Conservation (phyloP, 2,888 invertebrate species). For the Zhengitettix transpicula region DNA sequence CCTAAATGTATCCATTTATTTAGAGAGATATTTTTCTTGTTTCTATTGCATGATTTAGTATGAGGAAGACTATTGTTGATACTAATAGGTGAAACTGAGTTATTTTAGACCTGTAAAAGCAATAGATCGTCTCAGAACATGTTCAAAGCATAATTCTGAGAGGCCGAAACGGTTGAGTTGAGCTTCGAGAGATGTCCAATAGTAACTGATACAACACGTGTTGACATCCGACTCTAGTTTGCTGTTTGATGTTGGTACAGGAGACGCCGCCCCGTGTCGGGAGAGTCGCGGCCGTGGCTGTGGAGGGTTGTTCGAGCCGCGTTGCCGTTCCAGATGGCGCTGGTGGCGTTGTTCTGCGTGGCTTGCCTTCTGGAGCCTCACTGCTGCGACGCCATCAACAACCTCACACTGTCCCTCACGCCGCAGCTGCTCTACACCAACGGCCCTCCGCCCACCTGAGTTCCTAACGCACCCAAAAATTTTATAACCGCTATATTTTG, state of each 20-base stretch:
- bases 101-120: too few species aligned
- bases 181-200: too few species aligned
- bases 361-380: conserved; percentile 58
- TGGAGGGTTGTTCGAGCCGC: conserved; percentile 56
- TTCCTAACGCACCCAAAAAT: neutral
- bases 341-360: conserved; percentile 53
- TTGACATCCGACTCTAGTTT: neutral
- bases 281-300: conserved; percentile 37
- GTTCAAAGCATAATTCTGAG: too few species aligned
- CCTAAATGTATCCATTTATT: too few species aligned
- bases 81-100: too few species aligned
- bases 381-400: conserved; percentile 65
- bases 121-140: too few species aligned
- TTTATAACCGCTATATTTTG: too few species aligned
- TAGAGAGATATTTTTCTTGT: too few species aligned
- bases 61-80: too few species aligned
- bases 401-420: conserved; percentile 54
- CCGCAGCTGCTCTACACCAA: conserved; percentile 68
- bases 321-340: conserved; percentile 58
- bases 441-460: conserved; percentile 25
- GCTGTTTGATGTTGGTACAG: neutral
- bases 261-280: conserved; percentile 19
- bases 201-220: too few species aligned
- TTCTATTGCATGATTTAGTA: too few species aligned
- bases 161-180: too few species aligned